phyloP scores from a whole-genome alignment of 2,888 invertebrate species.

The Onchidella celtica region DNA sequence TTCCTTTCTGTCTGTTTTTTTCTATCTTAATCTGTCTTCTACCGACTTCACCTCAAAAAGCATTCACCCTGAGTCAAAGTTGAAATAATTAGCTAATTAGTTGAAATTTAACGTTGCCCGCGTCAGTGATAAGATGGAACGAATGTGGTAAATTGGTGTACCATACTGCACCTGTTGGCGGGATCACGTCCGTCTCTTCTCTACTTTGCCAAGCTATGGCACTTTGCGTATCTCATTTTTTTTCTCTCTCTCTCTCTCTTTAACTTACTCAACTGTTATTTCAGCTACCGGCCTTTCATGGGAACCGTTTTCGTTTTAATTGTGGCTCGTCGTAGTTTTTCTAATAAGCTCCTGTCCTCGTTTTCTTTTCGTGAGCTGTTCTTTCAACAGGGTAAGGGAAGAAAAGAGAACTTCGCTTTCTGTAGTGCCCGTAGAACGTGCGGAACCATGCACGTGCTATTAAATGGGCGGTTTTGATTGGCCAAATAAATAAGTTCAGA shows the following conservation, averaged over 20 bases:
- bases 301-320: neutral
- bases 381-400: too few relatives aligned
- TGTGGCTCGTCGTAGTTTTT: neutral
- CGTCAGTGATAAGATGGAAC: neutral
- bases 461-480: neutral
- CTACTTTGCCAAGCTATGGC: neutral
- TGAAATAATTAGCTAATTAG: constrained; percentile 26
- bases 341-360: neutral
- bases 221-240: neutral
- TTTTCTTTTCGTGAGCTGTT: too few relatives aligned
- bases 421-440: neutral
- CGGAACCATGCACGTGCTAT: neutral
- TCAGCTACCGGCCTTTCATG: neutral
- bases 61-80: too few relatives aligned
- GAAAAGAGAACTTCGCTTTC: too few relatives aligned
- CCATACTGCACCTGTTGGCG: constrained; percentile 17
- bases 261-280: neutral
- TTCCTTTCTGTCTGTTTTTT: too few relatives aligned
- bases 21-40: too few relatives aligned
- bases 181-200: neutral
- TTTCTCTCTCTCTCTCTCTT: neutral
- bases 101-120: constrained; percentile 14
- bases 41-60: too few relatives aligned
- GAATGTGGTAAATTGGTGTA: neutral
- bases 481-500: neutral